Evolutionary conservation across 2,888 invertebrate species (phyloP).

Genomic region (Bruchidius siliquastri): DNA sequence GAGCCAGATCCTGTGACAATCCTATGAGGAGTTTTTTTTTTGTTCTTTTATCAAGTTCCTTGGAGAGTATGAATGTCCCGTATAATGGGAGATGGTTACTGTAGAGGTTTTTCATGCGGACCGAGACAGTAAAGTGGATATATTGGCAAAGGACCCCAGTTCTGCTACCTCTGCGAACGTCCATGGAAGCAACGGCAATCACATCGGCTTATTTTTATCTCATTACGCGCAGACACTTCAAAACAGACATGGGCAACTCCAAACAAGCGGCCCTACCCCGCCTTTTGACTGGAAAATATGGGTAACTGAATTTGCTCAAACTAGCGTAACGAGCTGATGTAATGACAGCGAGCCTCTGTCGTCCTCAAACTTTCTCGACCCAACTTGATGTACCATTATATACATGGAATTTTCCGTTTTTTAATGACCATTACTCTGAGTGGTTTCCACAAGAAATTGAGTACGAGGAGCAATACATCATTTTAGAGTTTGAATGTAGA

Average conservation of each 20-base stretch:
- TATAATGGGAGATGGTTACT: too few relatives aligned
- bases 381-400: not conserved
- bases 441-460: too few relatives aligned
- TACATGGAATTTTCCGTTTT: not conserved
- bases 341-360: not conserved
- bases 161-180: not conserved
- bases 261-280: not conserved
- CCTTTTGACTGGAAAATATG: not conserved
- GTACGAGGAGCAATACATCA: too few relatives aligned
- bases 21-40: too few relatives aligned
- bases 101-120: too few relatives aligned
- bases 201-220: not conserved
- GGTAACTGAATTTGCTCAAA: not conserved
- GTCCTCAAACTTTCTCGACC: not conserved
- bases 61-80: too few relatives aligned
- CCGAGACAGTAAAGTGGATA: too few relatives aligned
- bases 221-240: not conserved
- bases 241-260: not conserved
- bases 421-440: too few relatives aligned
- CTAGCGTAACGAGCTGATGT: not conserved
- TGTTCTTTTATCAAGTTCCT: too few relatives aligned
- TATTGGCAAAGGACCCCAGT: too few relatives aligned
- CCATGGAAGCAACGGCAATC: not conserved
- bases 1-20: too few relatives aligned
- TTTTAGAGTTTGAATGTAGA: too few relatives aligned